Evolutionary conservation across 2,113 vertebrate genomes (phyloP).

Genomic region (Cygnus atratus): DNA sequence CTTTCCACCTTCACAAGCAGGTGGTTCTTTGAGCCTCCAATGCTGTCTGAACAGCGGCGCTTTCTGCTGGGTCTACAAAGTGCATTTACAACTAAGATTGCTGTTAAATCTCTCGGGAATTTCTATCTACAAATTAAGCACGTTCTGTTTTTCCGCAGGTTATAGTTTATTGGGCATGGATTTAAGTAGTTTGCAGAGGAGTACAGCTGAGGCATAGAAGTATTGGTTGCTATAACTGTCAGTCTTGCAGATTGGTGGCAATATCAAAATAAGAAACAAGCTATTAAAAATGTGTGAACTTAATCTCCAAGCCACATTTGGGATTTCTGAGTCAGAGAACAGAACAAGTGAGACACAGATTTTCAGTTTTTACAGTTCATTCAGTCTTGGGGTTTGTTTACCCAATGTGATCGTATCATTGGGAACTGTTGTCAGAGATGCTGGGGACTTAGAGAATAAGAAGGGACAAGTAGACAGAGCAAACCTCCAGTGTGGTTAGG

Average conservation of each 20-base stretch:
- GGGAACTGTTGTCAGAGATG: not conserved
- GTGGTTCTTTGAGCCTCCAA: not conserved
- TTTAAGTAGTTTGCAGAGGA: not conserved
- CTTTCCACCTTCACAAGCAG: rapidly evolving
- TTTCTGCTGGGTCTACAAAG: not conserved
- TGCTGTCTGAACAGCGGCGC: not conserved
- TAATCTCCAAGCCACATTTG: not conserved
- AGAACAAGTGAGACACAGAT: not conserved
- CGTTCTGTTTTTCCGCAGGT: not conserved
- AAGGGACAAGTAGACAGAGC: not conserved
- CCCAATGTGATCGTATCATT: rapidly evolving
- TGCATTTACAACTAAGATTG: not conserved
- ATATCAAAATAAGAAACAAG: not conserved
- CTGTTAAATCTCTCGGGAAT: not conserved
- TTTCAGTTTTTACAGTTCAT: not conserved
- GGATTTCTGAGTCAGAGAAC: not conserved
- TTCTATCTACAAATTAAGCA: not conserved
- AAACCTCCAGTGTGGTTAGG: not conserved
- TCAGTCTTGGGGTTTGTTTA: not conserved
- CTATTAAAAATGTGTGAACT: not conserved
- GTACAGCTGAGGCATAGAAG: not conserved
- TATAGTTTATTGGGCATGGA: not conserved
- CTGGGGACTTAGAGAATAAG: not conserved
- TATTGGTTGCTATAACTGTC: not conserved
- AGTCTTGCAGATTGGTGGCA: not conserved